A percentile compares a stretch with the other conserved stretches of the same genome.
phyloP scores from a whole-genome alignment of 1,140 invertebrate species.

The Pygmarrhopalites habei region DNA sequence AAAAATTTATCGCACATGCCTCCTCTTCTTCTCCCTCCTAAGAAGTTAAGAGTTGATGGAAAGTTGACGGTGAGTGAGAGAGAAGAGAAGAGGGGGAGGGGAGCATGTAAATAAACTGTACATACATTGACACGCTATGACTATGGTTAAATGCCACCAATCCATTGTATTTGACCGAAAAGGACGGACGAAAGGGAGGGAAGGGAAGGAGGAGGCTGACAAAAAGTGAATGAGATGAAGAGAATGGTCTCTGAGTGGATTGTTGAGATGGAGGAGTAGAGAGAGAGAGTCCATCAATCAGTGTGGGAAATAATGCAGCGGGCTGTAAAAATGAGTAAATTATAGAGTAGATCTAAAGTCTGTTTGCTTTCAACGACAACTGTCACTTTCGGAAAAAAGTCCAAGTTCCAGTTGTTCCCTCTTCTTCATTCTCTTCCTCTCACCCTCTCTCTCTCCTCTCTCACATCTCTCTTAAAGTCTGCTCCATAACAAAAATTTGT shows the following conservation, averaged over 20 bases:
- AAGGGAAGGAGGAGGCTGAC: neutral
- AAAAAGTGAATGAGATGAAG: neutral
- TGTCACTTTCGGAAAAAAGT: constrained; percentile 17
- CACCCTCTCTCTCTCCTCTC: neutral
- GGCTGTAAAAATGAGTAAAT: constrained; percentile 29
- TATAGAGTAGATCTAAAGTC: constrained; percentile 13
- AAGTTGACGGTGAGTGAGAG: no score
- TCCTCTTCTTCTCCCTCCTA: no score
- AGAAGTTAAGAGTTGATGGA: no score
- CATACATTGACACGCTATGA: neutral
- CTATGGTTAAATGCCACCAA: neutral
- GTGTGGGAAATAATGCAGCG: constrained; percentile 14
- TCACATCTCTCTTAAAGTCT: no score
- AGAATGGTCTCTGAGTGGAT: constrained; percentile 4
- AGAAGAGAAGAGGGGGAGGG: no score
- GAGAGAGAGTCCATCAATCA: constrained; percentile 24
- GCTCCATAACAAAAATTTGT: no score
- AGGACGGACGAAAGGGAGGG: constrained; percentile 4
- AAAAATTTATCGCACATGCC: no score
- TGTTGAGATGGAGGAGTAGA: neutral
- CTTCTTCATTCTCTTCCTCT: no score
- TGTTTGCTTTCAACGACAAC: constrained; percentile 26
- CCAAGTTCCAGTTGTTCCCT: neutral
- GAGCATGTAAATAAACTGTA: no score
- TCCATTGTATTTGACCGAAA: neutral